Evolutionary conservation across 2,888 invertebrate genomes (phyloP).

Genomic region (Anticlea derivata): DNA sequence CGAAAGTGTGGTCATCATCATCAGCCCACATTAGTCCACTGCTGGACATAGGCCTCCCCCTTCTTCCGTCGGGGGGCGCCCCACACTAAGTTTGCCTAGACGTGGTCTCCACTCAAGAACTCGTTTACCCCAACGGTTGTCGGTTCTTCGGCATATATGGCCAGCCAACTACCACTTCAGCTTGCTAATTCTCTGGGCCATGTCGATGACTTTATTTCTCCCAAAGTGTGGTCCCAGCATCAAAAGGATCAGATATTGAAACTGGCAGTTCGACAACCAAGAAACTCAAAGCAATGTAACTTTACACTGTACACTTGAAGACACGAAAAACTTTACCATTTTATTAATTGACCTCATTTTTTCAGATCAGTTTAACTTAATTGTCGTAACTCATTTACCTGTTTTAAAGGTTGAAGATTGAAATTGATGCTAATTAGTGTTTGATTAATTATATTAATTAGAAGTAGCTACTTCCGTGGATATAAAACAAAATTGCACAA

Average conservation of each 20-base stretch:
- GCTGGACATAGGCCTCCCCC: too few relatives aligned
- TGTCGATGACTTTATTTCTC: too few relatives aligned
- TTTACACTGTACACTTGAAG: constrained; percentile 1
- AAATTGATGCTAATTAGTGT: constrained; percentile 27
- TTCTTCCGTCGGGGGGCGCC: too few relatives aligned
- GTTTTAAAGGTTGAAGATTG: constrained; percentile 29
- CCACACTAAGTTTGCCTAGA: too few relatives aligned
- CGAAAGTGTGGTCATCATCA: too few relatives aligned
- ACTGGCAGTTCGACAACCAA: background rate
- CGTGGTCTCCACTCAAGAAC: too few relatives aligned
- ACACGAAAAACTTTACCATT: background rate
- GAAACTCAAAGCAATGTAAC: background rate
- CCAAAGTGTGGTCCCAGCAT: too few relatives aligned
- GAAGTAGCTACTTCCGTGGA: constrained; percentile 21
- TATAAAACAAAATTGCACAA: constrained; percentile 22
- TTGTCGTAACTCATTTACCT: constrained; percentile 13
- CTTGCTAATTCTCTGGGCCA: too few relatives aligned
- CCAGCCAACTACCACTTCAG: too few relatives aligned
- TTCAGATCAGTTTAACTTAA: constrained; percentile 22
- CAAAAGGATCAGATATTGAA: background rate
- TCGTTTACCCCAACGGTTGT: too few relatives aligned
- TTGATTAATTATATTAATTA: constrained; percentile 27
- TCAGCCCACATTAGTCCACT: too few relatives aligned
- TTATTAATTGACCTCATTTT: constrained; percentile 16
- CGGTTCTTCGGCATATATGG: too few relatives aligned